Evolutionary conservation across 2,888 invertebrate species (phyloP).

Genomic region (Tipula confusa): DNA sequence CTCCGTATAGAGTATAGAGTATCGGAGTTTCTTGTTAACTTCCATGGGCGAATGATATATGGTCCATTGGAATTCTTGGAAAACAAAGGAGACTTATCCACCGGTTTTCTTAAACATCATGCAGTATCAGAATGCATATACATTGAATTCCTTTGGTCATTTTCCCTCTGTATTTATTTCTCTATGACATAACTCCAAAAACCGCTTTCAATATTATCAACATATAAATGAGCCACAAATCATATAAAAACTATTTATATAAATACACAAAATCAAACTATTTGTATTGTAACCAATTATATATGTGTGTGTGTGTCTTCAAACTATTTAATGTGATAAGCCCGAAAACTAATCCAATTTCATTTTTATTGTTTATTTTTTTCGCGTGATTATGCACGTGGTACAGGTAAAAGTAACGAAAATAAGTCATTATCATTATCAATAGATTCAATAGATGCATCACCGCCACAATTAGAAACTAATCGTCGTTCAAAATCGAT

Average conservation of each 20-base stretch:
- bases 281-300: background rate
- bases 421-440: constrained; percentile 62
- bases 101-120: too few species aligned
- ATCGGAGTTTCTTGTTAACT: too few species aligned
- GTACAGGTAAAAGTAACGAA: constrained; percentile 51
- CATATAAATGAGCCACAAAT: background rate
- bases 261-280: constrained; percentile 16
- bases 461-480: constrained; percentile 61
- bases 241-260: background rate
- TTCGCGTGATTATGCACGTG: constrained; percentile 28
- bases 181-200: background rate
- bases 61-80: too few species aligned
- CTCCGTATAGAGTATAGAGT: too few species aligned
- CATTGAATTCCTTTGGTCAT: too few species aligned
- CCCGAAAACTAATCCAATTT: constrained; percentile 34
- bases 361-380: constrained; percentile 34
- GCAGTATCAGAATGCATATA: too few species aligned
- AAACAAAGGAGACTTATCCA: too few species aligned
- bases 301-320: background rate
- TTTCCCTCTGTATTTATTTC: too few species aligned
- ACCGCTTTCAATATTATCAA: background rate
- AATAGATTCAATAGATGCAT: constrained; percentile 64
- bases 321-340: background rate
- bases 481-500: constrained; percentile 70
- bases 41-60: too few species aligned